These are phyloP conservation scores for Drosophila anomalata DNA, from an alignment of 2,888 invertebrate species.

Conservation along the genomic window DNA sequence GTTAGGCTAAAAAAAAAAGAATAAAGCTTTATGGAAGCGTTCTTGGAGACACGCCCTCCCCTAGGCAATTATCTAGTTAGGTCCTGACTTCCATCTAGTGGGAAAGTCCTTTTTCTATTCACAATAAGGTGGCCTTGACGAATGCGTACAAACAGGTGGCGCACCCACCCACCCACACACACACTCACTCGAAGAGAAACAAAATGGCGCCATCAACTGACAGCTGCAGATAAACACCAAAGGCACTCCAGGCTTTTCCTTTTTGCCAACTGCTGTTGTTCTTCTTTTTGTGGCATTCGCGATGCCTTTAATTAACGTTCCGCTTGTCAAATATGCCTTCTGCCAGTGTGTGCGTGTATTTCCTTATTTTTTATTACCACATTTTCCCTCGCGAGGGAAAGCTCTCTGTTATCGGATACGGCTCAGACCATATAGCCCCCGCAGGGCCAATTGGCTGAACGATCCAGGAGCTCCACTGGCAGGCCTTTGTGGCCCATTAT, in stretches of 20 bases:
- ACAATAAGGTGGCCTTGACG: slow-evolving; percentile 22
- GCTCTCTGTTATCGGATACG: slow-evolving; percentile 18
- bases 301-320: slow-evolving; percentile 68
- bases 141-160: slow-evolving; percentile 52
- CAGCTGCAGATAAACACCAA: slow-evolving; percentile 60
- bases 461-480: slow-evolving; percentile 20
- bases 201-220: slow-evolving; percentile 57
- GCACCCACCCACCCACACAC: slow-evolving; percentile 11
- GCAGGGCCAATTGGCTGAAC: slow-evolving; percentile 55
- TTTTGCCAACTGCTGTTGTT: background rate
- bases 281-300: slow-evolving; percentile 29
- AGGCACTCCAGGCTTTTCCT: slow-evolving; percentile 33
- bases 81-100: slow-evolving; percentile 4
- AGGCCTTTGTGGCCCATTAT: slow-evolving; percentile 19
- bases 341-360: slow-evolving; percentile 20
- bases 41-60: background rate
- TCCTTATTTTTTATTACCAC: slow-evolving; percentile 51
- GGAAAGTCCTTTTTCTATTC: slow-evolving; percentile 15
- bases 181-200: background rate
- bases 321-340: slow-evolving; percentile 44
- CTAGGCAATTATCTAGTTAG: slow-evolving; percentile 14
- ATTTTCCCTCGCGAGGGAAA: slow-evolving; percentile 25
- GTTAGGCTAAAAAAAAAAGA: slow-evolving; percentile 6
- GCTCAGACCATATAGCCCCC: slow-evolving; percentile 36
- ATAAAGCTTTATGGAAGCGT: slow-evolving; percentile 4